Conservation (phyloP, 2,888 invertebrate species). For the Stramonita haemastoma region DNA sequence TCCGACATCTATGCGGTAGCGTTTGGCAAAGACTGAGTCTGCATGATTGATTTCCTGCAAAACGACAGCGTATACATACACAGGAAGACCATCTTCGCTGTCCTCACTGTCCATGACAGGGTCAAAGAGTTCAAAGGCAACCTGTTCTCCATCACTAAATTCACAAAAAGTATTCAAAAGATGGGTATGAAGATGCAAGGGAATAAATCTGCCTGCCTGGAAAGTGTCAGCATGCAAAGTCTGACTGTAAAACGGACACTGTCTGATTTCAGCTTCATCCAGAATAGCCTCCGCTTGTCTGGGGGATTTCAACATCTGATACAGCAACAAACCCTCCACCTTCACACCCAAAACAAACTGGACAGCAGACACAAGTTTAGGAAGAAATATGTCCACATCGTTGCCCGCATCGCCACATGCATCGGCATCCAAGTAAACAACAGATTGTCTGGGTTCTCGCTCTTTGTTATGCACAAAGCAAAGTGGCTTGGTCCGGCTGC, state of each 20-base stretch:
- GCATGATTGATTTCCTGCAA: slow-evolving; percentile 1
- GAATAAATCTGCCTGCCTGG: slow-evolving; percentile 52
- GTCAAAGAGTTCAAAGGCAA: slow-evolving; percentile 54
- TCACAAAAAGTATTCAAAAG: slow-evolving; percentile 50
- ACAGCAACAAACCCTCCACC: neutral
- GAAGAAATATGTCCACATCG: neutral
- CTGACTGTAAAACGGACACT: neutral
- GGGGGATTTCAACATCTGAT: neutral
- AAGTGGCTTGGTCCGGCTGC: neutral
- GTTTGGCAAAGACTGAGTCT: slow-evolving; percentile 4
- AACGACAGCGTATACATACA: slow-evolving; percentile 47
- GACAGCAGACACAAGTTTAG: slow-evolving; percentile 12
- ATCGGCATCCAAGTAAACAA: neutral
- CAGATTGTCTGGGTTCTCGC: neutral
- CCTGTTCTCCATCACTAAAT: slow-evolving; percentile 49
- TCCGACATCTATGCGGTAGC: slow-evolving; percentile 44
- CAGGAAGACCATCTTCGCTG: slow-evolving; percentile 31
- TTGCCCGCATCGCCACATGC: neutral
- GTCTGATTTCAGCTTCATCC: neutral
- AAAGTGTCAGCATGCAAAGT: slow-evolving; percentile 11
- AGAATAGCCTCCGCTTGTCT: neutral
- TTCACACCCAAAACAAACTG: slow-evolving; percentile 24
- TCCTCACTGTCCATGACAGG: slow-evolving; percentile 35
- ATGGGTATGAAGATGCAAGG: slow-evolving; percentile 48
- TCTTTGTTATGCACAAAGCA: slow-evolving; percentile 2